Evolutionary conservation across 2,797 vertebrate genomes (phyloP).

Genomic region (Podarcis lilfordi): DNA sequence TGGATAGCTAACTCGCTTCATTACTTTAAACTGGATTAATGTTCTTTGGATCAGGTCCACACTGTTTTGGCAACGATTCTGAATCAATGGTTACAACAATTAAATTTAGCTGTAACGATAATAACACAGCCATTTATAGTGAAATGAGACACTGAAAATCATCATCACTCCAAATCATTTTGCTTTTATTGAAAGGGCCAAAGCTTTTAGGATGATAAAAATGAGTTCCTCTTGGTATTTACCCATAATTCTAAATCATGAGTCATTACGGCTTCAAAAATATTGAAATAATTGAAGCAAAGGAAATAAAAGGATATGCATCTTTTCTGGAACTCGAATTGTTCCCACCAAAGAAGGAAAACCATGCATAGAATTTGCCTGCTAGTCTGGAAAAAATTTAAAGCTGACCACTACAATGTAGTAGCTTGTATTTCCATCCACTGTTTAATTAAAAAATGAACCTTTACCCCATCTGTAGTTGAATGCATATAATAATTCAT

Average conservation of each 20-base stretch:
- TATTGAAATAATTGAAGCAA: background rate
- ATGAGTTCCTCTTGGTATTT: conserved; percentile 75
- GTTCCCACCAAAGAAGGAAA: background rate
- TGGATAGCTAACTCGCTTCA: background rate
- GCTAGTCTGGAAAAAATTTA: background rate
- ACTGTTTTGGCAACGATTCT: background rate
- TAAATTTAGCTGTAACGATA: background rate
- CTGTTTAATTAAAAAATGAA: background rate
- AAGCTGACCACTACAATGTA: background rate
- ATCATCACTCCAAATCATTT: conserved; percentile 75
- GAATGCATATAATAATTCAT: background rate
- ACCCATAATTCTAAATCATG: conserved; percentile 67
- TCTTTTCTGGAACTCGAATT: background rate
- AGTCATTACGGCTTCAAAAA: conserved; percentile 54
- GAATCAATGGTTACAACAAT: background rate
- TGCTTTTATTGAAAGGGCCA: conserved; percentile 69
- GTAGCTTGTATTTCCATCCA: background rate
- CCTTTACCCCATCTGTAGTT: background rate
- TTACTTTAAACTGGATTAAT: background rate
- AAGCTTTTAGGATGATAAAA: conserved; percentile 54
- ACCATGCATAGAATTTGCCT: background rate
- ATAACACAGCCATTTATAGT: background rate
- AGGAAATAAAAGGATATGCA: background rate
- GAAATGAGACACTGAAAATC: conserved; percentile 42
- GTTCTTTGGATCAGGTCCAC: background rate